Evolutionary conservation across 2,113 vertebrate species (phyloP), one percentile per base, ranked within the genome.

Genomic region (Rhinogobius similis): DNA sequence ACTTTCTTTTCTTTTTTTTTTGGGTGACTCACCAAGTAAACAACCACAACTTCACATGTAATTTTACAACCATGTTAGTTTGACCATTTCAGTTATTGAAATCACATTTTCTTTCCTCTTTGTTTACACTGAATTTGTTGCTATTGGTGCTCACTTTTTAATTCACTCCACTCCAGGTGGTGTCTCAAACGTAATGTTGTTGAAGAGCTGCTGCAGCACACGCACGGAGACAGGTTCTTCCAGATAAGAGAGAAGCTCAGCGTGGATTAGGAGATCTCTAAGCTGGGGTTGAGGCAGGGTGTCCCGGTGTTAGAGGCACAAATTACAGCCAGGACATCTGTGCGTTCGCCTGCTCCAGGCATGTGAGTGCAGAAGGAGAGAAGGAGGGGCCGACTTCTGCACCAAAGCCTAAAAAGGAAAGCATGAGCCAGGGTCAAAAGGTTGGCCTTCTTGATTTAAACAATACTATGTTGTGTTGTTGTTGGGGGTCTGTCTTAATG

Each of bases 191-290:
- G 9, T 39, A 48, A 75, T 73, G 70, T 53, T 77, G 81, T 81
- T 77, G 48, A 78, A 59, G 16, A 9, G 56, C 8, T 1, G 32
- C 32, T 36, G 32, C 39, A 41, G 52, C 50, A 20, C 38, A 66
- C 59, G 65, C 59, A 84, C 75, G 80, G 53, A 72, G 68, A 67
- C 12, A 62, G 72, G 70, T 83, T 29, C 80, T 71, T 67, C 81
- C 75, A 79, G 87, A 74, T 87, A 88, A 88, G 89, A 91, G 83
- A 78, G 73, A 86, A 87, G 92, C 86, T 92, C 85, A 93, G 86
- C 63, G 2, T 76, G 86, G 90, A 91, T 93, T 92, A 93, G 66
- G 73, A 80, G 76, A 75, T 62, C 63, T 88, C 58, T 61, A 61
- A 89, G 80, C 82, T 82, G 82, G 78, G 55, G 68, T n/a, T 79